A percentile compares a stretch with the other conserved stretches of the same genome.
These are phyloP conservation scores for Synergus laeviventris DNA, from an alignment of 2,888 invertebrate genomes.

Conservation along the genomic window DNA sequence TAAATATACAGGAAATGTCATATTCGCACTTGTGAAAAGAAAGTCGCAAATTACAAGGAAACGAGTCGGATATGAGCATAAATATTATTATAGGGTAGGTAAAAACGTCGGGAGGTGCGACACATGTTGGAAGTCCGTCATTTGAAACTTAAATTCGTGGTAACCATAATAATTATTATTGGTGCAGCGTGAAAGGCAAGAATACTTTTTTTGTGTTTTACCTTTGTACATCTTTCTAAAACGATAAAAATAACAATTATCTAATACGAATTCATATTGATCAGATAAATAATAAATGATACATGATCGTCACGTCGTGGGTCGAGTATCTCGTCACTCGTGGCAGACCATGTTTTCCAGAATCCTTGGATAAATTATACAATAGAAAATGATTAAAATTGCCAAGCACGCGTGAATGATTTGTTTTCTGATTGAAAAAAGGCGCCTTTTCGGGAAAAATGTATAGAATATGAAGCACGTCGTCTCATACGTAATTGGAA, in stretches of 20 bases:
- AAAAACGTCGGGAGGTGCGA: conserved; percentile 4
- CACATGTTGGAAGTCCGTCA: conserved; percentile 19
- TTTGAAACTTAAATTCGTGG: conserved; percentile 21
- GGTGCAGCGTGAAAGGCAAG: not conserved
- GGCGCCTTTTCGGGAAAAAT: conserved; percentile 16
- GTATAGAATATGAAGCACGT: not conserved
- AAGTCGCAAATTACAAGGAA: conserved; percentile 28
- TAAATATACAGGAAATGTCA: not conserved
- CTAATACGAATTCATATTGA: too few species aligned
- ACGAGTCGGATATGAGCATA: conserved; percentile 5
- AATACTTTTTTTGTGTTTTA: not conserved
- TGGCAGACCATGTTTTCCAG: not conserved
- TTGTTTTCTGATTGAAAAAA: conserved; percentile 9
- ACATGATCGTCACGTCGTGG: not conserved
- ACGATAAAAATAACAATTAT: not conserved
- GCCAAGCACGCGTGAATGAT: conserved; percentile 26
- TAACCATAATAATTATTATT: conserved; percentile 15
- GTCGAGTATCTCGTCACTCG: not conserved
- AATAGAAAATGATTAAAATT: conserved; percentile 31
- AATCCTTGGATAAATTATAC: conserved; percentile 26
- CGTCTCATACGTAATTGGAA: conserved; percentile 38
- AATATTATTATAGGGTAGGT: conserved; percentile 29
- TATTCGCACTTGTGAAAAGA: not conserved
- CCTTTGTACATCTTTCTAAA: not conserved
- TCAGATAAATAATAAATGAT: not conserved